These are phyloP conservation scores for Onthophagus taurus DNA, from an alignment of 1,140 invertebrate genomes.

Conservation along the genomic window DNA sequence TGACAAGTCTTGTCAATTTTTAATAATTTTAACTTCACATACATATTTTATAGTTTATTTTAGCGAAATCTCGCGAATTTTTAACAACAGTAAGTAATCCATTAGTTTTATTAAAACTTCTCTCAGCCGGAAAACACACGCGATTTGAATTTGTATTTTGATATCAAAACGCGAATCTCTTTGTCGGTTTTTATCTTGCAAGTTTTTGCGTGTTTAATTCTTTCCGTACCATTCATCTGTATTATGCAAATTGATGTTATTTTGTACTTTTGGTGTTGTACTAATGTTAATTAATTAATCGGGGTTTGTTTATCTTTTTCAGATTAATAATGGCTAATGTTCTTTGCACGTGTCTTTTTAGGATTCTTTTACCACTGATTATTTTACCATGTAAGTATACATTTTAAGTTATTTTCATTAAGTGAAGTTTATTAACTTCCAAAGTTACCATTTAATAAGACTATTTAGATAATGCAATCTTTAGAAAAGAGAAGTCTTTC, in stretches of 20 bases:
- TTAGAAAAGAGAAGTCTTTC: neutral
- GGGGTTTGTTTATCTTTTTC: neutral
- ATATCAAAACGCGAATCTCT: too few relatives aligned
- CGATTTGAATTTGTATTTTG: neutral
- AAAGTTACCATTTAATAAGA: neutral
- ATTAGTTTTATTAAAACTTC: too few relatives aligned
- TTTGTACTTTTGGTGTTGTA: neutral
- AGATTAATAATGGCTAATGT: constrained; percentile 10
- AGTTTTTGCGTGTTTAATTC: too few relatives aligned
- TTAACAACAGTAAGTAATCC: too few relatives aligned
- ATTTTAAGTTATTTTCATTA: neutral
- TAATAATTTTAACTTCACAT: too few relatives aligned
- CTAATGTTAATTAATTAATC: neutral
- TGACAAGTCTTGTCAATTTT: too few relatives aligned
- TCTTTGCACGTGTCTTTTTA: neutral
- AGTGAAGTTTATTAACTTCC: neutral
- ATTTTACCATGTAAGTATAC: constrained; percentile 9
- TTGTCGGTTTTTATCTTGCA: too few relatives aligned
- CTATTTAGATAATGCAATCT: neutral
- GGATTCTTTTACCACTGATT: constrained; percentile 2
- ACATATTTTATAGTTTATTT: too few relatives aligned
- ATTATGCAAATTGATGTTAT: too few relatives aligned
- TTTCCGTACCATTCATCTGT: too few relatives aligned
- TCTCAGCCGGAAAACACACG: too few relatives aligned
- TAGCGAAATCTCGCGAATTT: too few relatives aligned